A percentile compares a stretch with the other conserved stretches of the same genome.
Evolutionary conservation across 2,888 invertebrate genomes (phyloP).

Genomic region (Drosophila mayaguana): DNA sequence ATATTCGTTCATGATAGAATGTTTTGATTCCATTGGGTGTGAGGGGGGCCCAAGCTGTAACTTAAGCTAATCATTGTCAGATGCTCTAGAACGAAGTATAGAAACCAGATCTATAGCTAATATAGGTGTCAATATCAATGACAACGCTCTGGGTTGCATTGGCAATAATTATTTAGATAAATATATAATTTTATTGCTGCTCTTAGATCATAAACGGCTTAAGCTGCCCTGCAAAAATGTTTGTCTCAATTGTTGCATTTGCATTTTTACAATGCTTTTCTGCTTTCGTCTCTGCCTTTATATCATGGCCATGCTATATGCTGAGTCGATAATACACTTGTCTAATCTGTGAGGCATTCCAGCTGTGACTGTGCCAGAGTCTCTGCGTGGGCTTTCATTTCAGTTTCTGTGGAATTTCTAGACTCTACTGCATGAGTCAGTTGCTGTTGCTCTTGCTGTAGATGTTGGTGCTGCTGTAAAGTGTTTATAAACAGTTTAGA

Average conservation of each 20-base stretch:
- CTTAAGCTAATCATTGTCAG: too few species aligned
- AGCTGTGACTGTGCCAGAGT: slow-evolving; percentile 21
- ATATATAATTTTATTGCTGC: background rate
- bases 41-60: too few species aligned
- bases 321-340: slow-evolving; percentile 4
- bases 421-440: slow-evolving; percentile 58
- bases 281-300: background rate
- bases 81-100: too few species aligned
- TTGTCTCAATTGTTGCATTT: background rate
- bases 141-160: too few species aligned
- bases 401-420: slow-evolving; percentile 48
- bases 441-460: slow-evolving; percentile 17
- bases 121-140: too few species aligned
- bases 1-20: too few species aligned
- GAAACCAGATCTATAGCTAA: too few species aligned
- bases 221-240: background rate
- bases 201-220: background rate
- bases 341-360: slow-evolving; percentile 33
- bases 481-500: slow-evolving; percentile 26
- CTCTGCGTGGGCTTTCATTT: slow-evolving; percentile 41
- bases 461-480: slow-evolving; percentile 11
- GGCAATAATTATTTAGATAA: too few species aligned
- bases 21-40: background rate
- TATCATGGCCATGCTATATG: background rate
- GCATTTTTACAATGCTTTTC: too few species aligned